These are phyloP conservation scores for Cygnus olor DNA, from an alignment of 2,797 vertebrate genomes.

Conservation along the genomic window DNA sequence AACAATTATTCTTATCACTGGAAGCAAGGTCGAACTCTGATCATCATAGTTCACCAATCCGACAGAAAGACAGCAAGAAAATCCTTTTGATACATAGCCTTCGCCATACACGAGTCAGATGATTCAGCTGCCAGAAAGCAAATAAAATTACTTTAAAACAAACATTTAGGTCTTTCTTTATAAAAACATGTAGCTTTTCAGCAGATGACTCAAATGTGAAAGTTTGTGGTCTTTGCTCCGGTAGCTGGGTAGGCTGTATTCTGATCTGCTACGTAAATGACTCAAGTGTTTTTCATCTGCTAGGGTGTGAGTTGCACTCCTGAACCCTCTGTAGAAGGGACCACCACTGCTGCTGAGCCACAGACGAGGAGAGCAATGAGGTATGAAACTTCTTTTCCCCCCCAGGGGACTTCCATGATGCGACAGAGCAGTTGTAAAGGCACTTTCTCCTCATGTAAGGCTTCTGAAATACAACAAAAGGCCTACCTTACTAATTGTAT, in stretches of 20 bases:
- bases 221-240: conserved; percentile 38
- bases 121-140: neutral
- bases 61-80: neutral
- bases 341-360: neutral
- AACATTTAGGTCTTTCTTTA: conserved; percentile 22
- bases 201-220: conserved; percentile 56
- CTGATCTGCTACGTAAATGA: conserved; percentile 44
- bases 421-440: neutral
- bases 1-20: neutral
- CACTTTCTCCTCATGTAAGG: neutral
- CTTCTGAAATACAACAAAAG: neutral
- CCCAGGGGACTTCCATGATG: neutral
- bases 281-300: conserved; percentile 40
- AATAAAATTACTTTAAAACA: conserved; percentile 32
- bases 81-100: neutral
- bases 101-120: neutral
- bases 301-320: conserved; percentile 10
- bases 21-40: conserved; percentile 1
- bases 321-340: conserved; percentile 8
- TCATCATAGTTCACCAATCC: neutral
- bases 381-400: neutral
- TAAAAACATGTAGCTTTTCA: conserved; percentile 40
- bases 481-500: neutral
- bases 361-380: neutral
- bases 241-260: neutral